phyloP scores from a whole-genome alignment of 2,797 vertebrate genomes.

The Pachyuromys duprasi region DNA sequence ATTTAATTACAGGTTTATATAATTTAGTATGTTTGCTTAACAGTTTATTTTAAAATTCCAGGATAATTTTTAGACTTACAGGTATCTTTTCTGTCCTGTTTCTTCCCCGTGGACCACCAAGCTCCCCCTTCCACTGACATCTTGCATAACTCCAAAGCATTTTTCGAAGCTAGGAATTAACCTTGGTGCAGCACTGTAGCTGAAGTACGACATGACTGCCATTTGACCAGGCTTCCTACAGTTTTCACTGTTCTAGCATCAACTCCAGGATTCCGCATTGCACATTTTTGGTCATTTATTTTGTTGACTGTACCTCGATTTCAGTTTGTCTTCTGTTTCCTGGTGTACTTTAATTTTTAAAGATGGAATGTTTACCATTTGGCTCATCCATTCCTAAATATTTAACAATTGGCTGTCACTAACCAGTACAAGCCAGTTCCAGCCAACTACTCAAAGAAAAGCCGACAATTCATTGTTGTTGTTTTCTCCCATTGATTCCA shows the following conservation, averaged over 20 bases:
- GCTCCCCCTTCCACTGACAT: conserved; percentile 6
- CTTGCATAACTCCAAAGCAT: conserved; percentile 36
- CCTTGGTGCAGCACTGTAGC: background rate
- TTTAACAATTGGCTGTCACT: conserved; percentile 45
- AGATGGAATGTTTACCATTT: conserved; percentile 53
- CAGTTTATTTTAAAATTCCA: conserved; percentile 17
- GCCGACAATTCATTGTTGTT: background rate
- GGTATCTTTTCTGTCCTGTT: background rate
- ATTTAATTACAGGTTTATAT: conserved; percentile 30
- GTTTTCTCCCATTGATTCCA: conserved; percentile 8
- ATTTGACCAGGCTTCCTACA: conserved; percentile 42
- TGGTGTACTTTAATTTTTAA: conserved; percentile 65
- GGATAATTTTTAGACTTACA: conserved; percentile 54
- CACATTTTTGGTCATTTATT: conserved; percentile 50
- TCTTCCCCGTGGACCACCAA: background rate
- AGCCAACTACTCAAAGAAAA: conserved; percentile 49
- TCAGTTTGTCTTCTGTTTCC: conserved; percentile 60
- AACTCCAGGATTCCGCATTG: conserved; percentile 42
- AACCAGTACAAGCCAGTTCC: conserved; percentile 33
- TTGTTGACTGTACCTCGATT: conserved; percentile 48
- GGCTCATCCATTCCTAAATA: conserved; percentile 62
- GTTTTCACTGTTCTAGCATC: conserved; percentile 40
- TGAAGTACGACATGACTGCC: conserved; percentile 17
- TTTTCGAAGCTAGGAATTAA: conserved; percentile 57
- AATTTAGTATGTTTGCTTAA: conserved; percentile 43